These are phyloP conservation scores for Eilema depressum DNA, from an alignment of 2,888 invertebrate species.

Conservation along the genomic window DNA sequence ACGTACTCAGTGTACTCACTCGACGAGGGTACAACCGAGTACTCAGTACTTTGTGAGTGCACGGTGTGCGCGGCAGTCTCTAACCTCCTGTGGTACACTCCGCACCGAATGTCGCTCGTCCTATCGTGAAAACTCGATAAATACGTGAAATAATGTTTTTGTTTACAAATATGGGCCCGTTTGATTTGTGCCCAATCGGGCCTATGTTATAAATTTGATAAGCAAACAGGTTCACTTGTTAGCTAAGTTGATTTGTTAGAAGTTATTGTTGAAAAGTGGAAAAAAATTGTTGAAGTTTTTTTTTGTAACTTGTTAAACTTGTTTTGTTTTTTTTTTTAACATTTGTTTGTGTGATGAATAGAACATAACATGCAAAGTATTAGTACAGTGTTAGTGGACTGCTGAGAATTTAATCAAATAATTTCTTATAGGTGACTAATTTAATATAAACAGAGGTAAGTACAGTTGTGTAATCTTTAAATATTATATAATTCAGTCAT, in stretches of 20 bases:
- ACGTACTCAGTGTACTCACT: slow-evolving; percentile 27
- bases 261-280: slow-evolving; percentile 25
- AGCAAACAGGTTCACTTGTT: slow-evolving; percentile 36
- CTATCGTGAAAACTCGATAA: slow-evolving; percentile 36
- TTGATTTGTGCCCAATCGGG: slow-evolving; percentile 54
- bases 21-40: background rate
- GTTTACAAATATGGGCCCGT: slow-evolving; percentile 55
- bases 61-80: slow-evolving; percentile 46
- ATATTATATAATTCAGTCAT: background rate
- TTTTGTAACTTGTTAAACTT: background rate
- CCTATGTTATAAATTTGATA: slow-evolving; percentile 46
- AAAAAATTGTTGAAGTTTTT: background rate
- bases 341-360: background rate
- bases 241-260: background rate
- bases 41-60: slow-evolving; percentile 7
- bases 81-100: slow-evolving; percentile 38
- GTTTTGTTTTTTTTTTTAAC: background rate
- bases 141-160: slow-evolving; percentile 38
- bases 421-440: slow-evolving; percentile 9
- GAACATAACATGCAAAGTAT: background rate
- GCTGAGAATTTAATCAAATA: slow-evolving; percentile 12
- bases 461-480: slow-evolving; percentile 12
- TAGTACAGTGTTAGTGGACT: slow-evolving; percentile 21
- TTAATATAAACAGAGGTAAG: slow-evolving; percentile 33
- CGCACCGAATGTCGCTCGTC: slow-evolving; percentile 33